Conservation (phyloP, 2,113 vertebrate species). For the Coptodon rendalli region DNA sequence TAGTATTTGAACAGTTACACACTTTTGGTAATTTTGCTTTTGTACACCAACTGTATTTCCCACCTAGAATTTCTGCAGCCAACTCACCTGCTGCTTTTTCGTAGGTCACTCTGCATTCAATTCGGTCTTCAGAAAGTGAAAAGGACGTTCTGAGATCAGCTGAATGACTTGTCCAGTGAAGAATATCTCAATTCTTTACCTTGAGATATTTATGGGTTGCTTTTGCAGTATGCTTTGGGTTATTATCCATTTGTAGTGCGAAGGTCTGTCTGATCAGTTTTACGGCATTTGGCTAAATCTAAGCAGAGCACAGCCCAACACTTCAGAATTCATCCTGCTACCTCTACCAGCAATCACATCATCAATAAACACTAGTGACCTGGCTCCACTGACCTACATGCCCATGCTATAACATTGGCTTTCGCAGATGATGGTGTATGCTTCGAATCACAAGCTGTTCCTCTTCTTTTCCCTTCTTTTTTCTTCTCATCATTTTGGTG, state of each 20-base stretch:
- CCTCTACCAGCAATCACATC: not conserved
- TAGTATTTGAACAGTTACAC: not conserved
- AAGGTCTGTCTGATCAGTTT: not conserved
- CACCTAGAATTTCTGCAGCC: not conserved
- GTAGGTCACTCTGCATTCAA: not conserved
- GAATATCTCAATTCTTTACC: not conserved
- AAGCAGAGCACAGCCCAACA: not conserved
- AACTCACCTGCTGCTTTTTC: not conserved
- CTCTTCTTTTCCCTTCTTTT: not conserved
- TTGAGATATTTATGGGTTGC: not conserved
- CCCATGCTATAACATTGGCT: not conserved
- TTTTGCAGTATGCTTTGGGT: not conserved
- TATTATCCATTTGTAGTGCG: not conserved
- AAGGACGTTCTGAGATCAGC: not conserved
- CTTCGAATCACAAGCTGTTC: not conserved
- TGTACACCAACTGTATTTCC: not conserved
- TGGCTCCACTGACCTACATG: not conserved
- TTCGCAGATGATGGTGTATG: not conserved
- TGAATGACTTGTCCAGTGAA: not conserved
- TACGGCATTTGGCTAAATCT: not conserved
- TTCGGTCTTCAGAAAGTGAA: not conserved
- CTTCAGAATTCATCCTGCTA: not conserved
- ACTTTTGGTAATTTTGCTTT: not conserved
- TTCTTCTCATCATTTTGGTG: not conserved
- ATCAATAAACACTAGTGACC: not conserved